Conservation (phyloP, 1,140 invertebrate genomes). For the Metaphire vulgaris region DNA sequence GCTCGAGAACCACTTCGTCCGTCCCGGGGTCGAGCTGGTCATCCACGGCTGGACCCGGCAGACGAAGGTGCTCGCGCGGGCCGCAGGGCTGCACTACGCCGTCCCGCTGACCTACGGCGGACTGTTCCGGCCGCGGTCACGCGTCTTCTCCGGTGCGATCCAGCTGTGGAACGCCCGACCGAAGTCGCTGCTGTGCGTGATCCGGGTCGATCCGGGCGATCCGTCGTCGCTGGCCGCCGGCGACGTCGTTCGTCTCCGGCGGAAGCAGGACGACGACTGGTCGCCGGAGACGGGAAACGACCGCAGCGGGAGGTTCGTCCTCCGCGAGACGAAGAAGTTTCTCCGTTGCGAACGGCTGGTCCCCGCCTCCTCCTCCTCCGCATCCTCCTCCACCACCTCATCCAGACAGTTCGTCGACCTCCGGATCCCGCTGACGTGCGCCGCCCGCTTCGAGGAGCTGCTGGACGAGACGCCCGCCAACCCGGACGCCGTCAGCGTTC, state of each 20-base stretch:
- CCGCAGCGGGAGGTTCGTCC: background rate
- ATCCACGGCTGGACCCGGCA: slow-evolving; percentile 28
- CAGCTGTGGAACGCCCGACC: slow-evolving; percentile 13
- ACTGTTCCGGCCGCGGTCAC: slow-evolving; percentile 16
- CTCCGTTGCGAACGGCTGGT: background rate
- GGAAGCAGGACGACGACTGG: background rate
- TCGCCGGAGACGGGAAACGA: background rate
- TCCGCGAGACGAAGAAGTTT: background rate
- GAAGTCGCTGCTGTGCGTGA: background rate
- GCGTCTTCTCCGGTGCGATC: slow-evolving; percentile 13
- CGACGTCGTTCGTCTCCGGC: slow-evolving; percentile 9
- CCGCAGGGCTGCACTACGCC: slow-evolving; percentile 10
- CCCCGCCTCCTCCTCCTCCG: background rate
- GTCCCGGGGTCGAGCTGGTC: slow-evolving; percentile 20
- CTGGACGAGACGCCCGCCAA: slow-evolving; percentile 5
- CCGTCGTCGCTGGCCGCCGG: slow-evolving; percentile 8
- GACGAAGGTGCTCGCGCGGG: slow-evolving; percentile 20
- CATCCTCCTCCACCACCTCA: too few species aligned
- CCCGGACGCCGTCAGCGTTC: slow-evolving; percentile 6
- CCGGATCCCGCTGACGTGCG: slow-evolving; percentile 4
- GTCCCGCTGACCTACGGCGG: slow-evolving; percentile 27
- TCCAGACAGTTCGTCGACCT: background rate
- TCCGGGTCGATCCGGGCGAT: slow-evolving; percentile 6
- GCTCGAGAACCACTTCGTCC: slow-evolving; percentile 24
- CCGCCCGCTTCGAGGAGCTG: slow-evolving; percentile 16